These are phyloP conservation scores for human (Homo sapiens) DNA, from an alignment of 2,113 vertebrate genomes.

Conservation along the genomic window DNA sequence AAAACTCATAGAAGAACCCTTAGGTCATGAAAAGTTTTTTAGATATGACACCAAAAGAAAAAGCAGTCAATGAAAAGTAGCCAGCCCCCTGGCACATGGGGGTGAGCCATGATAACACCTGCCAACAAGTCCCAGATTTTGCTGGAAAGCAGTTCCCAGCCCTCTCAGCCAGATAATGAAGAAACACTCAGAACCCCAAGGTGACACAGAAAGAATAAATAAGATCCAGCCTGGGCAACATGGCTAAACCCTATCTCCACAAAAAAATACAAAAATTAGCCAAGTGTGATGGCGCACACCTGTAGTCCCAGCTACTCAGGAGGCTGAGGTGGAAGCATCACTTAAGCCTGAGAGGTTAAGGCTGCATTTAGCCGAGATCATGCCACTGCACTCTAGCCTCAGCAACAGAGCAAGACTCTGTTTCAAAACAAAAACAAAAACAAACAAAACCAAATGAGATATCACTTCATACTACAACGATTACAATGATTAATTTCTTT, in stretches of 20 bases:
- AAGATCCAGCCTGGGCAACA: neutral
- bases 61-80: too few species aligned
- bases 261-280: neutral
- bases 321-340: neutral
- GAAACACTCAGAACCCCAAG: neutral
- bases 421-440: neutral
- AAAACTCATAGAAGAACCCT: too few species aligned
- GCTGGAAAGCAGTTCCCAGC: neutral
- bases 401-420: neutral
- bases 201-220: neutral
- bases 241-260: neutral
- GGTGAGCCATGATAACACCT: neutral
- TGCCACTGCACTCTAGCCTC: neutral
- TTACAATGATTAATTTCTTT: too few species aligned
- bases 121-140: neutral
- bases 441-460: too few species aligned
- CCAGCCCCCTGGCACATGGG: neutral
- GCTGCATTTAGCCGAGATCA: neutral
- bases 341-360: neutral
- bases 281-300: neutral
- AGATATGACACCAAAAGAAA: too few species aligned
- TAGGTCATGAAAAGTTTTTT: too few species aligned
- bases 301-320: neutral
- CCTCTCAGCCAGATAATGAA: neutral
- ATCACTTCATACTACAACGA: too few species aligned